Evolutionary conservation across 1,140 invertebrate species (phyloP), one percentile per base, ranked within the genome.

Genomic region (Frieseomelitta varia): DNA sequence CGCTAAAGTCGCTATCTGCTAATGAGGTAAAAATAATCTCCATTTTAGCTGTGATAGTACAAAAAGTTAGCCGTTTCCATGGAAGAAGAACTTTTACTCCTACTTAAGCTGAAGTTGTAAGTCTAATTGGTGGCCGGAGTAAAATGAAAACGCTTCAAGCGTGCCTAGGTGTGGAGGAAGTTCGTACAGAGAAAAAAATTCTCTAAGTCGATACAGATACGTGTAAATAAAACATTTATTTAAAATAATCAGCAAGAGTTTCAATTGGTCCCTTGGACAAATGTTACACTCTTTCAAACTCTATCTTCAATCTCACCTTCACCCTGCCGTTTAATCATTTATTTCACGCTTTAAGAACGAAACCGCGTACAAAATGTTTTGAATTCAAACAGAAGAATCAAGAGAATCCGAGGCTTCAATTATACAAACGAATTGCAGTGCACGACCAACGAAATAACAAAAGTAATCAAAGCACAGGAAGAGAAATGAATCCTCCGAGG

Each of bases 181-280:
- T 58, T n/a, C 15, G 14, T 19, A 27, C 17, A 19, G 56, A 34
- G 12, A 53, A 17, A 21, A 3, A 27, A 55, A 56, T 34, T 34
- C 73, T 78, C 4, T 53, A 30, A 39, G 53, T 68, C 69, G 51
- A 67, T 39, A 47, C 24, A 65, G 15, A 65, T 30, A 51, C 15
- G 53, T 78, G 74, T 51, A 58, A 83, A 83, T 83, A 78, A 83
- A 76, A 78, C 39, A 58, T 83, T 83, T 78, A 69, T 78, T 83
- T 78, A 17, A 67, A 83, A 69, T 83, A 78, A 51, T 34, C 34
- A 10, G 6, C 8, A 12, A 8, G 17, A 4, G 15, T 53, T 68
- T 17, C 39, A 30, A 55, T 67, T 24, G 12, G 3, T 65, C 3
- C 65, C 14, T 51, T 24, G 1, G 27, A 19, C 17, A 6, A n/a